phyloP scores from a whole-genome alignment of 2,797 vertebrate genomes.

The Anguilla marmorata region DNA sequence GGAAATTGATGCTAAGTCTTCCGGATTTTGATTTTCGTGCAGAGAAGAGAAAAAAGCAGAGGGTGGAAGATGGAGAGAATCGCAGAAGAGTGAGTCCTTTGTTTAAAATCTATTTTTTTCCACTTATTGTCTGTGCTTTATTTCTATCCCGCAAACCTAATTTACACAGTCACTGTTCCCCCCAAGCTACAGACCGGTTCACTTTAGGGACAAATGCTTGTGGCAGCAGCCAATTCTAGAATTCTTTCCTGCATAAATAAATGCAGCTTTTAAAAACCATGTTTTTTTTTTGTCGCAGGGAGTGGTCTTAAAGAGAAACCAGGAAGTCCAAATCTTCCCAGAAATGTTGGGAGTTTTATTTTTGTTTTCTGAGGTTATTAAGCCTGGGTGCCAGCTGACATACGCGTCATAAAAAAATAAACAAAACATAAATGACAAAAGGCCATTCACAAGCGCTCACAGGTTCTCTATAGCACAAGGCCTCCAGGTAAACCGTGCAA shows the following conservation, averaged over 20 bases:
- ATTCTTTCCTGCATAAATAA: not conserved
- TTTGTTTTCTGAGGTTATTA: too few relatives aligned
- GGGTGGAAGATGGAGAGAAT: conserved; percentile 79
- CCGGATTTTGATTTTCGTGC: conserved; percentile 47
- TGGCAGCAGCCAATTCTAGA: not conserved
- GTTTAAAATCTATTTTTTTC: not conserved
- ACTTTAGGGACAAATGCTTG: not conserved
- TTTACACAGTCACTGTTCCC: not conserved
- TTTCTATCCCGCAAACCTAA: not conserved
- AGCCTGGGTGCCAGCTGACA: too few relatives aligned
- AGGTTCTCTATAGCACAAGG: too few relatives aligned
- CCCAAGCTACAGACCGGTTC: not conserved
- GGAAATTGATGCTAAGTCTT: not conserved
- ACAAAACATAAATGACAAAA: too few relatives aligned
- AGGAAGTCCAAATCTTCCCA: too few relatives aligned
- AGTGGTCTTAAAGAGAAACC: too few relatives aligned
- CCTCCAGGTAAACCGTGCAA: too few relatives aligned
- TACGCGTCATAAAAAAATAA: too few relatives aligned
- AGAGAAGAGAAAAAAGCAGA: conserved; percentile 90
- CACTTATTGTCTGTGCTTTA: not conserved
- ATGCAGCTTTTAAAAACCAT: not conserved
- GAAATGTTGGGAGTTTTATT: too few relatives aligned
- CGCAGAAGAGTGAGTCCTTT: conserved; percentile 74
- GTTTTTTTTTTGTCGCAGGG: too few relatives aligned
- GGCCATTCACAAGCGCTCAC: too few relatives aligned